Evolutionary conservation across 1,140 invertebrate genomes (phyloP).

Genomic region (Oreohelix idahoensis): DNA sequence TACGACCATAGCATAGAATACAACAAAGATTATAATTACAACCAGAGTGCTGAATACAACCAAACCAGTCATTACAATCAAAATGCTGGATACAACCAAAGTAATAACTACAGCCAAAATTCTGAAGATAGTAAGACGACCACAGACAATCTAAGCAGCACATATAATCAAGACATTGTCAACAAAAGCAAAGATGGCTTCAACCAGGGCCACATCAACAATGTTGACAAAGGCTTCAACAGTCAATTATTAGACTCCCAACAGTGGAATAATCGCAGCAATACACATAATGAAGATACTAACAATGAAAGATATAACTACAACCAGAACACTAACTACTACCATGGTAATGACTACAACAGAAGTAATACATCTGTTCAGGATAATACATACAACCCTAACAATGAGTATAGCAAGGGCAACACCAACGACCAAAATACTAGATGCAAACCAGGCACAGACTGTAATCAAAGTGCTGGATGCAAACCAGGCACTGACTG

Average conservation of each 20-base stretch:
- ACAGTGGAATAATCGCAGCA: not conserved
- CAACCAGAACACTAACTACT: not conserved
- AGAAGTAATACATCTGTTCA: not conserved
- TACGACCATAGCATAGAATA: not conserved
- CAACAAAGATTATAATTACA: not conserved
- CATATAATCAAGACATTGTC: not conserved
- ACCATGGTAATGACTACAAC: not conserved
- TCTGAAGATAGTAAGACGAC: no score
- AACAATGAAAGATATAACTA: no score
- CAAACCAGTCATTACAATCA: not conserved
- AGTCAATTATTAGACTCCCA: not conserved
- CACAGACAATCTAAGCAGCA: no score
- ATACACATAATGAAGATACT: not conserved
- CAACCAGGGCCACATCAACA: not conserved
- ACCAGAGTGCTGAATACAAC: not conserved
- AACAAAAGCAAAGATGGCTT: not conserved
- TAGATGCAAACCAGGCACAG: not conserved
- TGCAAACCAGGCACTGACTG: not conserved
- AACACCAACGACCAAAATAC: not conserved
- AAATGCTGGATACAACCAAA: not conserved
- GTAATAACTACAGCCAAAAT: not conserved
- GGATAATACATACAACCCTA: not conserved
- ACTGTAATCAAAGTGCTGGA: not conserved
- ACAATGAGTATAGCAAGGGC: not conserved
- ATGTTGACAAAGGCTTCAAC: not conserved